Evolutionary conservation across 2,797 vertebrate genomes (phyloP).

Genomic region (Pteropus rufus): DNA sequence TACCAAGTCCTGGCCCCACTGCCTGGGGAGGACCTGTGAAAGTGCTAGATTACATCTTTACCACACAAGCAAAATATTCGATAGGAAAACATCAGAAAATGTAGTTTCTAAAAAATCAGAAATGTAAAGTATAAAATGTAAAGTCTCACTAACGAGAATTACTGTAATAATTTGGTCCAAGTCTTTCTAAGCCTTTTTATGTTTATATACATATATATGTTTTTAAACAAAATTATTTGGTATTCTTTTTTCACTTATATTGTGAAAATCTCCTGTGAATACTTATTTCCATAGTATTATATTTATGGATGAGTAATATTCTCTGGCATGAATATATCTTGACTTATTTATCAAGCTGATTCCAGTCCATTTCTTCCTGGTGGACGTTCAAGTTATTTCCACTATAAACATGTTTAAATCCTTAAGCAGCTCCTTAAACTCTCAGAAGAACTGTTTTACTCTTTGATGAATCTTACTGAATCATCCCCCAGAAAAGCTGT

Average conservation of each 20-base stretch:
- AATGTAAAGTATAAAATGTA: not conserved
- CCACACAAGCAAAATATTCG: not conserved
- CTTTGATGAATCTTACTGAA: not conserved
- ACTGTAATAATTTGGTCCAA: not conserved
- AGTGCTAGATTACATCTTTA: constrained; percentile 41
- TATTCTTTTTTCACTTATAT: not conserved
- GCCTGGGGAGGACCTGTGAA: constrained; percentile 69
- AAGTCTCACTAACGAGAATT: not conserved
- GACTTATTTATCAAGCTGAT: not conserved
- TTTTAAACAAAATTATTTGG: not conserved
- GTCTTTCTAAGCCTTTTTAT: not conserved
- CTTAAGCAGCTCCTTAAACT: not conserved
- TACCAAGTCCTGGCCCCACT: constrained; percentile 77
- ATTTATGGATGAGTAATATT: not conserved
- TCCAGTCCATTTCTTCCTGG: not conserved
- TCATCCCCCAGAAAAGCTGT: not conserved
- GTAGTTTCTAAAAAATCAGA: not conserved
- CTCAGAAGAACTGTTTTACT: not conserved
- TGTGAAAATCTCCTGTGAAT: not conserved
- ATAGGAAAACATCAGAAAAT: not conserved
- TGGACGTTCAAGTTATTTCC: not conserved
- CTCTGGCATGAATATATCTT: not conserved
- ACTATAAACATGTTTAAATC: not conserved
- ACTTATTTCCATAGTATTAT: not conserved
- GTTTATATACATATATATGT: not conserved